Base-by-base conservation (phyloP, 2,797 vertebrate species). In the Chiroxiphia lanceolata region DNA sequence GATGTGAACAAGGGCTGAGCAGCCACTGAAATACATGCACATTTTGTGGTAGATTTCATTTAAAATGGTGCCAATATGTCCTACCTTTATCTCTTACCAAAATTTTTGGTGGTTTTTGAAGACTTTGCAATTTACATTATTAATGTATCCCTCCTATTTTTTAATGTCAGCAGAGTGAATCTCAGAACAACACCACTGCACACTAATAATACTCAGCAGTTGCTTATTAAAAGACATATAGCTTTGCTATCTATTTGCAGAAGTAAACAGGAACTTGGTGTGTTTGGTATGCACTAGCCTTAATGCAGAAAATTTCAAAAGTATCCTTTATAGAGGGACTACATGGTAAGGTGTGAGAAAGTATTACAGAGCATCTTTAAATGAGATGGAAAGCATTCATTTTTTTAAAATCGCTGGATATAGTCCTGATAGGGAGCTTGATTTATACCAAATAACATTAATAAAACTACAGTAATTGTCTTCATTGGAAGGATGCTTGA, bases 21-120 rank as follows among this genome's bases (percentile, higher is more conserved):
- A 89, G 44, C 15, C 64, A 48, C 15, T 36, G 22, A 72, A 86
- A 87, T 5, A 31, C 0, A 0, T 13, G n/a, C 5, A 1, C 11
- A 18, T 40, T 27, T 60, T 78, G 27, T 36, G 38, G 17, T 33
- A 65, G 34, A 26, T 81, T 64, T 91, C 23, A 11, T 19, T 5
- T n/a, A 36, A 76, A 26, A 63, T 56, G 10, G 20, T 91, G 50
- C 11, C 61, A 78, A 18, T 7, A 5, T 38, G 8, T 67, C 34
- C 65, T 56, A 40, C 10, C 9, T 38, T 23, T 60, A 21, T 36
- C 11, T 71, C 50, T 65, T 23, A 42, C 15, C 36, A 59, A 63
- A 57, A 40, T n/a, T 78, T 75, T 71, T 51, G 1, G n/a, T 42
- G 50, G 25, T 6, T 72, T 47, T 88, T 47, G 27, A 74, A 45